Percentiles rank a stretch among this genome's conserved stretches.
These are phyloP conservation scores for Aurelia sp. DNA, from an alignment of 30 jellyfish, hydroid and myxozoan species.

Conservation along the genomic window DNA sequence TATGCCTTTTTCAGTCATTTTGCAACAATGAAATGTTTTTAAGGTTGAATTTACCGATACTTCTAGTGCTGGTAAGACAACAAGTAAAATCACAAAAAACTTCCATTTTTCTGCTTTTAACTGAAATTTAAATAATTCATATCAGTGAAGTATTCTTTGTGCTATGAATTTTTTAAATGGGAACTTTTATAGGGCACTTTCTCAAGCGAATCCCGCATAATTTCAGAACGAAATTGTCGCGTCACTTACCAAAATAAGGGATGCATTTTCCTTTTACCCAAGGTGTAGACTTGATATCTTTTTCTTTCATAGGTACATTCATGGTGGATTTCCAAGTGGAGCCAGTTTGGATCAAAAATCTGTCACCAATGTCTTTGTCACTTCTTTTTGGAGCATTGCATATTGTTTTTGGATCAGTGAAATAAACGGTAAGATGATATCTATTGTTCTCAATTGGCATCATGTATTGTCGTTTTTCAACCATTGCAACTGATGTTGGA, in stretches of 20 bases:
- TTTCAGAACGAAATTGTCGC: no score
- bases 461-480: constrained; percentile 47
- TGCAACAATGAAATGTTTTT: no score
- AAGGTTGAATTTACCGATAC: no score
- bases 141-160: no score
- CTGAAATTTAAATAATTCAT: no score
- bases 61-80: no score
- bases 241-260: constrained; percentile 39
- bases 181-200: no score
- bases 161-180: no score
- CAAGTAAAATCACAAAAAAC: no score
- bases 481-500: constrained; percentile 63
- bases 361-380: constrained; percentile 48
- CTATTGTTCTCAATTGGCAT: constrained; percentile 44
- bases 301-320: constrained; percentile 45
- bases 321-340: constrained; percentile 31
- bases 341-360: constrained; percentile 59
- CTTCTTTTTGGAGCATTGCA: constrained; percentile 61
- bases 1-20: no score
- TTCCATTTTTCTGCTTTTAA: no score
- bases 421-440: constrained; percentile 60
- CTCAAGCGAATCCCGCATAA: no score
- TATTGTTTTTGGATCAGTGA: constrained; percentile 49
- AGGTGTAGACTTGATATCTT: constrained; percentile 6
- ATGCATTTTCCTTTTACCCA: constrained; percentile 69